A percentile compares a stretch with the other conserved stretches of the same genome.
These are phyloP conservation scores for Sinosuthora webbiana DNA, from an alignment of 2,113 vertebrate genomes.

Conservation along the genomic window DNA sequence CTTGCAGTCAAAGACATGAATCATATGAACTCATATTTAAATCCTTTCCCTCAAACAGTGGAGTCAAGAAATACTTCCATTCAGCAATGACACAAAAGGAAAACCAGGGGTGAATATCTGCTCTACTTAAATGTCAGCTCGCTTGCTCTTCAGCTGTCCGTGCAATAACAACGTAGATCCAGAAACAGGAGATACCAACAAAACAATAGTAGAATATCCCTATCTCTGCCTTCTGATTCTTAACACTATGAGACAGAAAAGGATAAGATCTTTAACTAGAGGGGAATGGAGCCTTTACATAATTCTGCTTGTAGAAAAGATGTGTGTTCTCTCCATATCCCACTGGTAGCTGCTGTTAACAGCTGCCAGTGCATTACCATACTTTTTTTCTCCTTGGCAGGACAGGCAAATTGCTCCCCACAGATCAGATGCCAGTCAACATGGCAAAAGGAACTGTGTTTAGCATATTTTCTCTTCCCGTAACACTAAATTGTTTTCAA, in stretches of 20 bases:
- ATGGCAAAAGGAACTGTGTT: not conserved
- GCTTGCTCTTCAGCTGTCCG: not conserved
- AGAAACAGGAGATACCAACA: not conserved
- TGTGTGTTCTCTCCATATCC: not conserved
- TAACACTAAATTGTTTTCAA: not conserved
- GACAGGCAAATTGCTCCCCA: constrained; percentile 57
- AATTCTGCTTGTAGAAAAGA: constrained; percentile 18
- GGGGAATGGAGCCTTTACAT: not conserved
- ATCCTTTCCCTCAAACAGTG: not conserved
- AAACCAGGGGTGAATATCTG: not conserved
- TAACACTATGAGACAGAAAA: not conserved
- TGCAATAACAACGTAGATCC: not conserved
- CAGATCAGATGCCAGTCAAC: constrained; percentile 57
- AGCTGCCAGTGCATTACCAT: constrained; percentile 37
- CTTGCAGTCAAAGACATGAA: not conserved
- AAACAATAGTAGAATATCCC: not conserved
- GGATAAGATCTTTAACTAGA: not conserved
- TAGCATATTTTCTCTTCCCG: not conserved
- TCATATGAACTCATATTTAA: constrained; percentile 15
- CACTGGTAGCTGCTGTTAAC: constrained; percentile 45
- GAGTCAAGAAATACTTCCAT: not conserved
- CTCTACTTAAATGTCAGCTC: not conserved
- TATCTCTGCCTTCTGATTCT: not conserved
- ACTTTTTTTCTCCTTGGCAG: constrained; percentile 56
- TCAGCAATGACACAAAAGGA: constrained; percentile 4